A percentile compares a stretch with the other conserved stretches of the same genome.
Evolutionary conservation across 2,113 vertebrate genomes (phyloP).

Genomic region (Actenoides lindsayi): DNA sequence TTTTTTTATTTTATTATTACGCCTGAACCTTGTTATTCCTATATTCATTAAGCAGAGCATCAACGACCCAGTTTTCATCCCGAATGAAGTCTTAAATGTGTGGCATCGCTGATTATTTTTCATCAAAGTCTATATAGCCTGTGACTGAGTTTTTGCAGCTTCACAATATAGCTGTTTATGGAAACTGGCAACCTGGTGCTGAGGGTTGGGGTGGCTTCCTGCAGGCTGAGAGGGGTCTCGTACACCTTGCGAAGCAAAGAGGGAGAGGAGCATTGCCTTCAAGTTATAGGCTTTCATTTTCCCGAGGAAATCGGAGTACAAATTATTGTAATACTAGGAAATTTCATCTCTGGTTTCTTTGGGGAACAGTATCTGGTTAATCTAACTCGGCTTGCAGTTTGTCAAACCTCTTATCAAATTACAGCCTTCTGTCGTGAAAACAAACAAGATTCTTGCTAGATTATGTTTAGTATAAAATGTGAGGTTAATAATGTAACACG

Average conservation of each 20-base stretch:
- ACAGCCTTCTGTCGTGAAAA: background rate
- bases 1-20: constrained; percentile 4
- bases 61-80: background rate
- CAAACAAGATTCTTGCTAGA: constrained; percentile 48
- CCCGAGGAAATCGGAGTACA: background rate
- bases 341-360: constrained; percentile 47
- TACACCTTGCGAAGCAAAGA: background rate
- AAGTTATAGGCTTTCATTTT: constrained; percentile 47
- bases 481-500: constrained; percentile 27
- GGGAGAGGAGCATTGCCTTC: background rate
- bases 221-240: background rate
- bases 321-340: constrained; percentile 5
- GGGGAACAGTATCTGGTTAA: constrained; percentile 29
- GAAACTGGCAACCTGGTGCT: constrained; percentile 19
- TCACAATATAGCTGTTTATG: constrained; percentile 50
- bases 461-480: constrained; percentile 34
- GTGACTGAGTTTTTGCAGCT: constrained; percentile 46
- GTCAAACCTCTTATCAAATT: constrained; percentile 45
- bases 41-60: constrained; percentile 46
- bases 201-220: background rate
- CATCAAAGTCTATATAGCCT: constrained; percentile 34
- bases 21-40: background rate
- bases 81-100: constrained; percentile 22
- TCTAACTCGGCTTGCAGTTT: constrained; percentile 30
- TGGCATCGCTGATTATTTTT: constrained; percentile 47